phyloP scores from a whole-genome alignment of 1,140 invertebrate species.

The Anastrepha ludens region DNA sequence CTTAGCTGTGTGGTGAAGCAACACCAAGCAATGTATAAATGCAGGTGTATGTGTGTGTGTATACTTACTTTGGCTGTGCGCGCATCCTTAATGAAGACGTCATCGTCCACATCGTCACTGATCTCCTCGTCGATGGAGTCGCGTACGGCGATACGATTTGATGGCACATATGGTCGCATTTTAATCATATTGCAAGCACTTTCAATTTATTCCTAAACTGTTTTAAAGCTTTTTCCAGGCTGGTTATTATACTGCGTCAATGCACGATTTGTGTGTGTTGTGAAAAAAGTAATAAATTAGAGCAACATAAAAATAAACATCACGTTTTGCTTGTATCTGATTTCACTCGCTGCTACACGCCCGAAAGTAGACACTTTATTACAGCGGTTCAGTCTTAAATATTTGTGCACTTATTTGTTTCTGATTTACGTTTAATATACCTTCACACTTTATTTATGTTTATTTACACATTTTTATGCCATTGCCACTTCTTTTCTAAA shows the following conservation, averaged over 20 bases:
- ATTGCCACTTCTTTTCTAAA: neutral
- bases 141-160: conserved; percentile 71
- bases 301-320: neutral
- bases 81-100: conserved; percentile 85
- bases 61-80: conserved; percentile 74
- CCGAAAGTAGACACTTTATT: neutral
- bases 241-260: neutral
- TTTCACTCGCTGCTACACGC: neutral
- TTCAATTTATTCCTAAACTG: neutral
- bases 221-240: neutral
- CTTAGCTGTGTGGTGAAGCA: conserved; percentile 76
- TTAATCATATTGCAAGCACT: conserved; percentile 65
- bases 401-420: neutral
- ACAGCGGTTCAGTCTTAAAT: neutral
- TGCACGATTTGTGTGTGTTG: neutral
- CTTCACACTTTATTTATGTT: neutral
- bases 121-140: conserved; percentile 73
- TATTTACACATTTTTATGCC: neutral
- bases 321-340: neutral
- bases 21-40: neutral
- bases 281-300: neutral
- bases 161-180: conserved; percentile 74
- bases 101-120: conserved; percentile 82
- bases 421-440: neutral
- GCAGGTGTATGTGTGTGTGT: neutral